A percentile compares a stretch with the other conserved stretches of the same genome.
Evolutionary conservation across 30 jellyfish, hydroid and myxozoan species (phyloP).

Genomic region (Sanderia malayensis): DNA sequence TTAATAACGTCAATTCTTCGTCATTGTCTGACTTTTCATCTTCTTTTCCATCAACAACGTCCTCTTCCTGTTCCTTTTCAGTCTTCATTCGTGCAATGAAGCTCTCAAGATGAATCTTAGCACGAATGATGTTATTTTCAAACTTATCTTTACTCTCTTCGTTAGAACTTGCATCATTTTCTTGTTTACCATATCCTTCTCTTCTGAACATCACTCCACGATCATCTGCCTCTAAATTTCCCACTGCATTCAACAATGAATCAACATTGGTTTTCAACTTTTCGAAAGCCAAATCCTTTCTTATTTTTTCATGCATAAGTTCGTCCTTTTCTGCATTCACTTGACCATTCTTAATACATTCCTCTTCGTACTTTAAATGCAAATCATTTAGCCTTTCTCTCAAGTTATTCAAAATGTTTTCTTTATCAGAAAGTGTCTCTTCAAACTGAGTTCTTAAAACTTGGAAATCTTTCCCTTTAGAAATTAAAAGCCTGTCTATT

Average conservation of each 20-base stretch:
- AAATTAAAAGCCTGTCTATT: constrained; percentile 48
- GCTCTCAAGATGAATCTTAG: constrained; percentile 23
- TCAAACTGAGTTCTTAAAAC: constrained; percentile 74
- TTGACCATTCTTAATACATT: constrained; percentile 7
- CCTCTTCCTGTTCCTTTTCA: neutral
- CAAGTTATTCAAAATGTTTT: constrained; percentile 52
- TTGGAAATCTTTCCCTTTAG: constrained; percentile 67
- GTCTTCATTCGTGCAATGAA: neutral
- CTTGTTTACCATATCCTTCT: neutral
- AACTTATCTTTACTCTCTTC: neutral
- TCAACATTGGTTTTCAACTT: constrained; percentile 34
- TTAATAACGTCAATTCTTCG: neutral
- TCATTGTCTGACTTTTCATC: neutral
- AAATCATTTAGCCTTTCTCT: constrained; percentile 31
- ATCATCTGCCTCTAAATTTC: constrained; percentile 8
- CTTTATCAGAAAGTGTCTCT: constrained; percentile 62
- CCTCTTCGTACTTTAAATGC: constrained; percentile 23
- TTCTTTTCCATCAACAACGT: neutral
- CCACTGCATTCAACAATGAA: constrained; percentile 31
- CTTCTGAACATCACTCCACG: too few relatives aligned
- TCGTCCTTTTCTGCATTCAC: constrained; percentile 38
- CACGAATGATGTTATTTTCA: constrained; percentile 9
- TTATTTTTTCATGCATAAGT: constrained; percentile 22
- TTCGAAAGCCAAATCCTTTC: constrained; percentile 22
- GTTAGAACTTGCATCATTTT: neutral